Percentiles rank a stretch among this genome's conserved stretches.
Conservation (phyloP, 2,113 vertebrate species). For the Pygoscelis adeliae region DNA sequence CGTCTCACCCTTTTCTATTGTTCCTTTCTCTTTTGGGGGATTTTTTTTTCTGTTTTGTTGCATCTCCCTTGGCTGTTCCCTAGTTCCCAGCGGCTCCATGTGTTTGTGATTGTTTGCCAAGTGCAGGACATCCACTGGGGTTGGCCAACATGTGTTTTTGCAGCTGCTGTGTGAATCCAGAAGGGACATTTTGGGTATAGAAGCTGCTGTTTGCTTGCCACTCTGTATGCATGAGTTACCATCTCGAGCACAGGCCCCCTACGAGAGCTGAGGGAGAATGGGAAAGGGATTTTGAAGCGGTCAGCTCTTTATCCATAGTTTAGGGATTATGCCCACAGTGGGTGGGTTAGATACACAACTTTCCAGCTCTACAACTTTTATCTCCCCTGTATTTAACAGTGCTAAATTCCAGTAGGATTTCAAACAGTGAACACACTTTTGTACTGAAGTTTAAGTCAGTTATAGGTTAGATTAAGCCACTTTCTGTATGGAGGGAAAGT, state of each 20-base stretch:
- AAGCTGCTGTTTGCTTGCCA: background rate
- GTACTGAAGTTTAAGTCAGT: background rate
- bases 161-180: slow-evolving; percentile 12
- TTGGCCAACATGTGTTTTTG: background rate
- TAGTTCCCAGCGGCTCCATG: background rate
- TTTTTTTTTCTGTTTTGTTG: background rate
- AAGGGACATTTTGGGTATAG: background rate
- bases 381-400: background rate
- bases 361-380: background rate
- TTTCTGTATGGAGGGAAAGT: background rate
- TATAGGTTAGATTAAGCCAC: background rate
- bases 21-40: background rate
- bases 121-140: background rate
- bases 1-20: background rate
- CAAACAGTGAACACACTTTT: background rate
- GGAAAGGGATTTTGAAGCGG: background rate
- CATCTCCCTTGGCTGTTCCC: background rate
- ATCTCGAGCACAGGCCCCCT: fast-evolving
- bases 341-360: background rate
- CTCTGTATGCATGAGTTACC: background rate
- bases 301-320: background rate
- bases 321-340: background rate
- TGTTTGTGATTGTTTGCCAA: background rate
- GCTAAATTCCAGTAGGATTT: background rate
- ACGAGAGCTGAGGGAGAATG: fast-evolving